Conservation (phyloP, 2,113 vertebrate species). For the Progne subis region DNA sequence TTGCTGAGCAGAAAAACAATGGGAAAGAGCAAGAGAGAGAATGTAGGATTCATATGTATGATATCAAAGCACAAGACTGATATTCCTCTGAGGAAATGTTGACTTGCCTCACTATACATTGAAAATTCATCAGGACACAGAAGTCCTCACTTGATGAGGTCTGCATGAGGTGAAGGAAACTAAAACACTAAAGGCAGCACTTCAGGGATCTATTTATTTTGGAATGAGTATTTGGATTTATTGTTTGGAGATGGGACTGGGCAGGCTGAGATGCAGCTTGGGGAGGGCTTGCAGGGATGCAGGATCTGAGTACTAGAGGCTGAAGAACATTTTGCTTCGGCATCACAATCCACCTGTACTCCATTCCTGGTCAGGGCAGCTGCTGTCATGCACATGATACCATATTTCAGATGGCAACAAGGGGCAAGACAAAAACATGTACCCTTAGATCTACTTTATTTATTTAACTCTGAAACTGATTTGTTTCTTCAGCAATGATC, state of each 20-base stretch:
- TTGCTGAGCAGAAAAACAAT: not conserved
- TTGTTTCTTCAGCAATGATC: not conserved
- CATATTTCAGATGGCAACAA: not conserved
- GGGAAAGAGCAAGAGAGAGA: not conserved
- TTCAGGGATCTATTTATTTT: not conserved
- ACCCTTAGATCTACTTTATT: not conserved
- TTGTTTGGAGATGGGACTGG: not conserved
- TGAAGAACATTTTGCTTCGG: not conserved
- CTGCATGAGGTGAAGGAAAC: not conserved
- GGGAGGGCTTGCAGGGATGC: not conserved
- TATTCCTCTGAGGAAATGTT: not conserved
- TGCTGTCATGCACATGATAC: not conserved
- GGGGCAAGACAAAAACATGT: not conserved
- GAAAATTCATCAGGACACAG: not conserved
- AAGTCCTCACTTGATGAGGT: not conserved
- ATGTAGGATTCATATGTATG: rapidly evolving
- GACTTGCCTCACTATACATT: rapidly evolving
- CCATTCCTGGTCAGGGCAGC: not conserved
- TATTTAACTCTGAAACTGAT: not conserved
- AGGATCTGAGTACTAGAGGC: not conserved
- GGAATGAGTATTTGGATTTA: not conserved
- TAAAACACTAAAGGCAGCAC: not conserved
- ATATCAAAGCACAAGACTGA: not conserved
- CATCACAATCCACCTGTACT: not conserved
- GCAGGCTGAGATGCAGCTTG: not conserved